Base-by-base conservation (phyloP, 1,140 invertebrate species). In the Arctopsyche grandis region DNA sequence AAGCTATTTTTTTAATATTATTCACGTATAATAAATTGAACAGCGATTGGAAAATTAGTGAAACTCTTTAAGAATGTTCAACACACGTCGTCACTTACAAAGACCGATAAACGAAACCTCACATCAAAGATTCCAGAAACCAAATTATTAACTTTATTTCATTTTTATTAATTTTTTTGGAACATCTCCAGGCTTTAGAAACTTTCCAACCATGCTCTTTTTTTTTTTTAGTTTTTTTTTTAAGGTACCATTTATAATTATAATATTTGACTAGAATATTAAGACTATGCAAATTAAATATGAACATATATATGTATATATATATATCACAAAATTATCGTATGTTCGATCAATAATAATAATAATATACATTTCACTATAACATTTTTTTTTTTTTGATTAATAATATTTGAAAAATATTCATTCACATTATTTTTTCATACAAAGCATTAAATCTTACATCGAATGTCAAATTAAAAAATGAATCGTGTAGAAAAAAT, bases 191-290 rank as follows among this genome's bases (percentile, higher is more conserved):
- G 78, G 52, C 52, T 82, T 82, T 79, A 82, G 81, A 82, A 82
- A 82, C 79, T 80, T 79, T 82, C 77, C 79, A 82, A 80, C 81
- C 79, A 80, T 80, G 81, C 81, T 80, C 79, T 19, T 70, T 70
- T 78, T 66, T 66, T 60, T 60, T 66, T 66, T 66, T 73, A 26
- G 78, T 60, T 60, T 66, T n/a, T n/a, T n/a, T n/a, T 66, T 78
- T 66, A 78, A 78, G 73, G 56, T 79, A 82, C 71, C 60, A 75
- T 52, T 69, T 60, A 52, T 74, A 48, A 52, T 69, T 5, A 22
- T 12, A 70, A 79, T 77, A 60, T 71, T 81, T 77, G 81, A 82
- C 81, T 82, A 82, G 79, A 82, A 82, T 12, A 52, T 52, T 26
- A 66, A 79, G 48, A 75, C 76, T 71, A 80, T 44, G 22, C 69